phyloP scores from a whole-genome alignment of 2,113 vertebrate species.

The Menura novaehollandiae region DNA sequence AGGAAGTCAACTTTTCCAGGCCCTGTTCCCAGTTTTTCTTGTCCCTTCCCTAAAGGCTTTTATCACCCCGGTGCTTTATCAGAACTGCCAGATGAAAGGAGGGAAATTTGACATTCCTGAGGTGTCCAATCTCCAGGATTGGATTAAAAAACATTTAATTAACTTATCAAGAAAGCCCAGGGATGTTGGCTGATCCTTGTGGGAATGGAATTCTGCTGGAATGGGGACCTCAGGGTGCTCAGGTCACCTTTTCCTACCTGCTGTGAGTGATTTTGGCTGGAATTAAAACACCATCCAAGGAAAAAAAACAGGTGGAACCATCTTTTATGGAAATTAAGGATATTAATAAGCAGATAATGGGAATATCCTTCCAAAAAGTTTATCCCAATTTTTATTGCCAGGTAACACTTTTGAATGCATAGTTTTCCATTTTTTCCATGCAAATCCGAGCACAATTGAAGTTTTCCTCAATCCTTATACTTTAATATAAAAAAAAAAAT shows the following conservation, averaged over 20 bases:
- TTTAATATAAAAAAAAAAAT: no score
- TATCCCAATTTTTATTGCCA: not conserved
- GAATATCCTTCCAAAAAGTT: not conserved
- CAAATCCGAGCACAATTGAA: not conserved
- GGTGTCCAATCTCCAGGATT: not conserved
- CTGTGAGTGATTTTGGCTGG: not conserved
- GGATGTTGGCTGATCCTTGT: not conserved
- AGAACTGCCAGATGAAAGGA: not conserved
- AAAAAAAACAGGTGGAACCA: not conserved
- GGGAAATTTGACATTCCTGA: not conserved
- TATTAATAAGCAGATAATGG: not conserved
- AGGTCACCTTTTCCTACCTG: not conserved
- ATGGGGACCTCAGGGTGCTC: not conserved
- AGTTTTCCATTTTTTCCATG: not conserved
- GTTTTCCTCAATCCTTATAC: no score
- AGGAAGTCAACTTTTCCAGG: constrained; percentile 14
- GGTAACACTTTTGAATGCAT: not conserved
- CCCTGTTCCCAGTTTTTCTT: not conserved
- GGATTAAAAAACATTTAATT: not conserved
- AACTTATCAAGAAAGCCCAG: not conserved
- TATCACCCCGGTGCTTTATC: not conserved
- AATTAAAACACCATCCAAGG: not conserved
- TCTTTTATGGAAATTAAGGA: not conserved
- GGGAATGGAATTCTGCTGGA: not conserved
- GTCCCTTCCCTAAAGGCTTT: not conserved